Base-by-base conservation (phyloP, 1,140 invertebrate genomes). In the Drosophila hydei region DNA sequence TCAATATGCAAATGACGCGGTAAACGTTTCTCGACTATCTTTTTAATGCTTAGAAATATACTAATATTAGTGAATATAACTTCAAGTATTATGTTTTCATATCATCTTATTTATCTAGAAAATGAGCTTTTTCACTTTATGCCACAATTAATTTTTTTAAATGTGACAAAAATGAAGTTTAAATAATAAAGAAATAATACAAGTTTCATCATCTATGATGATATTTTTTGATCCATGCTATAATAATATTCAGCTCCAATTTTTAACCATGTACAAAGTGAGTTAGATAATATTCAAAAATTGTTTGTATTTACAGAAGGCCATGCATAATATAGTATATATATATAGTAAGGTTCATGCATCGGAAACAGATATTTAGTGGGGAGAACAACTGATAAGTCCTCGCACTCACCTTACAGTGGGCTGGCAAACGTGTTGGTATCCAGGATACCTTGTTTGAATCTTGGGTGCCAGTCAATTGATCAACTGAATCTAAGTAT, bases 381-480 rank as follows among this genome's bases (percentile, higher is more conserved):
- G 38, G 3, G 21, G 30, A 50, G 58, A 54, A 4, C 43, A 52
- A 21, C 14, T 7, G 33, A 11, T 9, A 30, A 7, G 18, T 23
- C 30, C 54, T n/a, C 54, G 54, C 25, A 72, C 90, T 92, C 91
- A 98, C 96, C 94, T 99, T 99, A 79, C 98, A 98, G 92, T 99
- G 93, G 0, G 94, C 92, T 0, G 98, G 98, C 18, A 99, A 92
- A 63, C 96, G 94, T 0, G 97, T 97, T 0, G 98, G 98, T 79
- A 99, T 92, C 98, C 98, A 99, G 0, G 98, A 97, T 36, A 99
- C 94, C 92, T 98, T 98, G 90, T 99, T 99, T 33, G 97, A 96
- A 75, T 97, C 97, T 76, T 98, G 97, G 0, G 96, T 95, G 5
- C 97, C 97, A n/a, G 98, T 99, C 18, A 99, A 92, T 91, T 99